phyloP scores from a whole-genome alignment of 2,797 vertebrate species.

The Tinamus major region DNA sequence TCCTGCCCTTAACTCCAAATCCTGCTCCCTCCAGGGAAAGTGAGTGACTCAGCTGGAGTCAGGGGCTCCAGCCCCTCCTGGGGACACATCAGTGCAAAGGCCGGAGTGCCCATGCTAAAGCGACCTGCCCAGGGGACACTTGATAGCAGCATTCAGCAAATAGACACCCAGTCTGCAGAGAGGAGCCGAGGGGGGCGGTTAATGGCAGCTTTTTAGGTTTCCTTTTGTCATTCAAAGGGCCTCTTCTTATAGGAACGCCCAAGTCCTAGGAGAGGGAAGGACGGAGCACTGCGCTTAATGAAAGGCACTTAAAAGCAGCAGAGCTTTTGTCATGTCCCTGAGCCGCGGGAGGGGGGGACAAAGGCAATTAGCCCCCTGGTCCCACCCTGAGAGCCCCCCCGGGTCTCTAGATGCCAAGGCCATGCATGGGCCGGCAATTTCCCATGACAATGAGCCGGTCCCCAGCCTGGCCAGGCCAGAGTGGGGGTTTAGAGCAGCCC shows the following conservation, averaged over 20 bases:
- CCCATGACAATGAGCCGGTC: conserved; percentile 55
- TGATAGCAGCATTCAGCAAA: conserved; percentile 42
- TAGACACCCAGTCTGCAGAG: conserved; percentile 44
- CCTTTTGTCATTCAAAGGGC: conserved; percentile 63
- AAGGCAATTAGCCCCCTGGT: conserved; percentile 43
- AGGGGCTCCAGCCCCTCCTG: background rate
- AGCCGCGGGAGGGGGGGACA: background rate
- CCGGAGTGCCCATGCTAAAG: background rate
- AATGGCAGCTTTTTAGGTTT: conserved; percentile 48
- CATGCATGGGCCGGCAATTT: background rate
- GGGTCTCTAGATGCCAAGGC: conserved; percentile 56
- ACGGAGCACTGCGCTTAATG: conserved; percentile 49
- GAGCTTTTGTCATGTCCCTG: conserved; percentile 53
- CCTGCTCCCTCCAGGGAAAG: background rate
- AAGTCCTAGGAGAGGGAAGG: conserved; percentile 13
- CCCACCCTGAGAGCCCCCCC: conserved; percentile 3
- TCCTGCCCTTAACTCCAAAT: background rate
- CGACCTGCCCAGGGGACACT: background rate
- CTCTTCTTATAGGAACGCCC: conserved; percentile 7
- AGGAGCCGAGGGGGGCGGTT: conserved; percentile 1
- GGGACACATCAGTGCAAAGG: background rate
- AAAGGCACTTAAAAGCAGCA: conserved; percentile 42
- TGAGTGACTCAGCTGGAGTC: background rate
- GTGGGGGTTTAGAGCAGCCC: background rate
- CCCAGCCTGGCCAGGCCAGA: background rate